phyloP scores from a whole-genome alignment of 2,888 invertebrate species.

The Cephus pygmeus region DNA sequence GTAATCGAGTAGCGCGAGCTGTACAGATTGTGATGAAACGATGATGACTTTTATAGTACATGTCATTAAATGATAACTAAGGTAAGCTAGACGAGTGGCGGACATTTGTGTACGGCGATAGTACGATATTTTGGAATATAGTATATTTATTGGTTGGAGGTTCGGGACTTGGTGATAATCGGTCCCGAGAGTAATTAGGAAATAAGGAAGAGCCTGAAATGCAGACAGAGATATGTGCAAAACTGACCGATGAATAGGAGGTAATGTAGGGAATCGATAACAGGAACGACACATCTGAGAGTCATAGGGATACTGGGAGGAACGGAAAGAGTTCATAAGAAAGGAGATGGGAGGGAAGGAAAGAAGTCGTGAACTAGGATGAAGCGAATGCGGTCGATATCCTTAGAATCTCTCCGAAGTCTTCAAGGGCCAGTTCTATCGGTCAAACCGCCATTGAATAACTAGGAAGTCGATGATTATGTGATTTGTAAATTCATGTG shows the following conservation, averaged over 20 bases:
- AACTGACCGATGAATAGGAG: background rate
- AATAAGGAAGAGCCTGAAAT: background rate
- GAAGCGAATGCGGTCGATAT: background rate
- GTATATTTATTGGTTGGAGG: background rate
- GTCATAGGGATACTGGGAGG: background rate
- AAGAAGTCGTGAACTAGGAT: background rate
- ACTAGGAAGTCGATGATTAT: background rate
- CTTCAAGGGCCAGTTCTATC: background rate
- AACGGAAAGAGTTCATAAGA: background rate
- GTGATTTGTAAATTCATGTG: slow-evolving; percentile 43
- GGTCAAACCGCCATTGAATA: background rate
- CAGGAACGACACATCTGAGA: background rate
- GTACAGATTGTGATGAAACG: slow-evolving; percentile 25
- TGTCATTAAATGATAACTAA: slow-evolving; percentile 23
- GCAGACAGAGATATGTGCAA: background rate
- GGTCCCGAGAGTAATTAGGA: background rate
- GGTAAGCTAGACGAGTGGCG: slow-evolving; percentile 14
- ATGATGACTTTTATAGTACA: slow-evolving; percentile 23
- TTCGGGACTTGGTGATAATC: background rate
- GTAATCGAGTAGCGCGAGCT: slow-evolving; percentile 20
- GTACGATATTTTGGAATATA: background rate
- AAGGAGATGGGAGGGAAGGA: background rate
- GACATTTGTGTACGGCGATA: background rate
- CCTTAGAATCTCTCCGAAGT: background rate
- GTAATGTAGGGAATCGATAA: background rate